Base-by-base conservation (phyloP, 1,140 invertebrate species). In the Zaprionus taronus region DNA sequence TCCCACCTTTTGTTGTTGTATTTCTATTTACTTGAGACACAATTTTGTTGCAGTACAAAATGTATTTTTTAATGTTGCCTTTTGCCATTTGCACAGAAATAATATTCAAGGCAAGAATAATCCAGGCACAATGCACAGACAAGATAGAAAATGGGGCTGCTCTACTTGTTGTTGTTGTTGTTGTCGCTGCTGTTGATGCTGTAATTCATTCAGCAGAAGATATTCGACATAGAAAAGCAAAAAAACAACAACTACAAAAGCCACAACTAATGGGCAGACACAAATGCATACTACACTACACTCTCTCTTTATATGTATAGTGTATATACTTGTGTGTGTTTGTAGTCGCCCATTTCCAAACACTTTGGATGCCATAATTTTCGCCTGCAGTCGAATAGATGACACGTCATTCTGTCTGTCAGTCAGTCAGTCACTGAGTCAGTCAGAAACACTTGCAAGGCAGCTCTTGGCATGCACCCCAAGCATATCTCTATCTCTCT, bases 341-440 rank as follows among this genome's bases (percentile, higher is more conserved):
- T 49, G 20, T 49, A 49, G 47, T 22, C 9, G 47, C 47, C 17
- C 47, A 34, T 36, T 41, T 26, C 51, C 31, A 28, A 34, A 57
- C 56, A 49, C 41, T 63, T 66, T 63, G 26, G 20, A 66, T 44
- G 66, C 38, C 51, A 57, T 56, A 41, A 71, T 75, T 80, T 84
- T 69, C 67, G 80, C 81, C 80, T 86, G 81, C 82, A 84, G 47
- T 77, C 67, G 69, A 69, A 85, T 81, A 81, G 79, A 84, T 79
- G 80, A 62, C 82, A 77, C 82, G 82, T 81, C 80, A 83, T 74
- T 63, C 67, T 72, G 47, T 6, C 60, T 26, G 47, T 22, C 64
- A 73, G 67, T 38, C 22, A 58, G 53, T 5, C 51, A 55, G 47
- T 22, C 57, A 31, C 3, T 31, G 9, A 74, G 67, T 38, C 17